A percentile compares a stretch with the other conserved stretches of the same genome.
Conservation (phyloP, 2,113 vertebrate species). For the Zeus faber region DNA sequence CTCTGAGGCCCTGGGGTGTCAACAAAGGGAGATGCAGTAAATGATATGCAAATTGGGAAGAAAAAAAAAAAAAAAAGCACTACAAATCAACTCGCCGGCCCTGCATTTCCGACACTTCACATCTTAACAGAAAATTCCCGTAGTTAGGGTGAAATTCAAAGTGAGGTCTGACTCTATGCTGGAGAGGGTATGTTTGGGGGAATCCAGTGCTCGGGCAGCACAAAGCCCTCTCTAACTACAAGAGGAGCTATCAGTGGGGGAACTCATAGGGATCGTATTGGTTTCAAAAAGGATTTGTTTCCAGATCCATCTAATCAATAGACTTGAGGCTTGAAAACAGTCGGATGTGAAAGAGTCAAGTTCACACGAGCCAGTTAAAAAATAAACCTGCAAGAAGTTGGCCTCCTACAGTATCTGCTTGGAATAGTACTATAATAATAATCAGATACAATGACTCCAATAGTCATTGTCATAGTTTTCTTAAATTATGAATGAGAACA, state of each 20-base stretch:
- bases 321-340: constrained; percentile 40
- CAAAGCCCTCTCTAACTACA: constrained; percentile 60
- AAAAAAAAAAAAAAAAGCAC: constrained; percentile 44
- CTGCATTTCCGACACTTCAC: constrained; percentile 64
- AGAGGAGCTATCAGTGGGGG: constrained; percentile 47
- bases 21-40: constrained; percentile 80
- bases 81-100: constrained; percentile 69
- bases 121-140: constrained; percentile 66
- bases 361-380: no score
- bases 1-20: constrained; percentile 75
- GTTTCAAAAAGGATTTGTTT: constrained; percentile 58
- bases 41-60: constrained; percentile 79
- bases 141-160: constrained; percentile 69
- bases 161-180: constrained; percentile 53
- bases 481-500: no score
- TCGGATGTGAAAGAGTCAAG: no score
- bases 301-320: constrained; percentile 42
- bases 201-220: constrained; percentile 57
- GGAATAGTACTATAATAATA: no score
- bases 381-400: no score
- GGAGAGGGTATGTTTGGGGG: constrained; percentile 48
- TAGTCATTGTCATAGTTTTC: no score
- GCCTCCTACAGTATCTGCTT: no score
- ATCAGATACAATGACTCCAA: no score
- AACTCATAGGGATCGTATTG: constrained; percentile 39